Evolutionary conservation across 2,113 vertebrate species (phyloP).

Genomic region (Melospiza melodia): DNA sequence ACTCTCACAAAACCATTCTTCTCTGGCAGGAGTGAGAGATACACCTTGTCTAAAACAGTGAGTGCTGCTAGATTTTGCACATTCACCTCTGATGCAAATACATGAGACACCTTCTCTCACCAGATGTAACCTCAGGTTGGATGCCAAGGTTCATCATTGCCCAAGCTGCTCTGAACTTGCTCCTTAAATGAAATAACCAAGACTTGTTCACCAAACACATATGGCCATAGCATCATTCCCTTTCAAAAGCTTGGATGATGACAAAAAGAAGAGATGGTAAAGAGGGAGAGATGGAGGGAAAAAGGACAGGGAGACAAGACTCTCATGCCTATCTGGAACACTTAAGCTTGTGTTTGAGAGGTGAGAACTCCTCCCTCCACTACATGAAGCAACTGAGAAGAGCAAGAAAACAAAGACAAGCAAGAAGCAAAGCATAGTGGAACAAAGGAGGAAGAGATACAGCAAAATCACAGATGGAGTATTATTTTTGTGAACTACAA

Average conservation of each 20-base stretch:
- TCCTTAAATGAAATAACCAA: not conserved
- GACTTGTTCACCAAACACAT: rapidly evolving
- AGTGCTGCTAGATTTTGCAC: not conserved
- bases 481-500: not conserved
- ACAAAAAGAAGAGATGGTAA: not conserved
- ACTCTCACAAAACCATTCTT: not conserved
- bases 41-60: not conserved
- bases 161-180: not conserved
- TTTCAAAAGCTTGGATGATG: not conserved
- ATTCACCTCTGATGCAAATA: not conserved
- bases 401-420: not conserved
- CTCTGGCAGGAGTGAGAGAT: not conserved
- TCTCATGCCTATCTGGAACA: not conserved
- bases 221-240: not conserved
- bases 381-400: not conserved
- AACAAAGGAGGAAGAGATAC: not conserved
- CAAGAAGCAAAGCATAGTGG: not conserved
- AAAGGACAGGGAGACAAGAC: not conserved
- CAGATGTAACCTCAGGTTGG: not conserved
- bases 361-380: not conserved
- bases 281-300: not conserved
- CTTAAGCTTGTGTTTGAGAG: not conserved
- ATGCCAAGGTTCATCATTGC: not conserved
- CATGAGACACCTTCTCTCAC: not conserved
- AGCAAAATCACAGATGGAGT: not conserved